Evolutionary conservation across 2,113 vertebrate genomes (phyloP), one percentile per base, ranked within the genome.

Genomic region (Phainopepla nitens): DNA sequence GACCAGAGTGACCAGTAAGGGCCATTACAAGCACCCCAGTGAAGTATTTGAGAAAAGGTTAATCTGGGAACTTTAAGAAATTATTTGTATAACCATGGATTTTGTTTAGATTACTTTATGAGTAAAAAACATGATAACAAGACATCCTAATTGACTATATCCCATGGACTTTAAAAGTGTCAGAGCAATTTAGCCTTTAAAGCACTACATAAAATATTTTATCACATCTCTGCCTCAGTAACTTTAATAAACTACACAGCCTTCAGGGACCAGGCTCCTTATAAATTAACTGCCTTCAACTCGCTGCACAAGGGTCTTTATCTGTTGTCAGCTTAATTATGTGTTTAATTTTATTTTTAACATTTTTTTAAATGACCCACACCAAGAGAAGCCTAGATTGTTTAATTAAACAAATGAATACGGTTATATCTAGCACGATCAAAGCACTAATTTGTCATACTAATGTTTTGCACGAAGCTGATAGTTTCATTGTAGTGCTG

Each of bases 391-490:
- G 97, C 97, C 98, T 98, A 97, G 95, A 98, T 98, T 98, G 98
- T 99, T 99, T 99, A 99, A 99, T 99, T 99, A 99, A 98, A 99
- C 98, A 99, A 99, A 98, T 98, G 98, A 98, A 99, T 98, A 98
- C 89, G 97, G 96, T 87, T 98, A 97, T 99, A 99, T 98, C 98
- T 97, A 95, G 84, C 87, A 95, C 56, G 60, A 99, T 99, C 98
- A 98, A 98, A 97, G 97, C 97, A 97, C 97, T 98, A 98, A 98
- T 99, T 99, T 99, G 98, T 98, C 98, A 98, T 97, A 87, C 95
- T 97, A 98, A 98, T 98, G 95, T 98, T 98, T 98, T 98, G 97
- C 97, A 97, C 49, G 41, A 96, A 98, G 95, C 94, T 95, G 98
- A 98, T 98, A 98, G 84, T 87, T 97, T 97, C 98, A 98, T 98